Evolutionary conservation across 1,140 invertebrate species (phyloP), one percentile per base, ranked within the genome.

Genomic region (Lepidurus arcticus): DNA sequence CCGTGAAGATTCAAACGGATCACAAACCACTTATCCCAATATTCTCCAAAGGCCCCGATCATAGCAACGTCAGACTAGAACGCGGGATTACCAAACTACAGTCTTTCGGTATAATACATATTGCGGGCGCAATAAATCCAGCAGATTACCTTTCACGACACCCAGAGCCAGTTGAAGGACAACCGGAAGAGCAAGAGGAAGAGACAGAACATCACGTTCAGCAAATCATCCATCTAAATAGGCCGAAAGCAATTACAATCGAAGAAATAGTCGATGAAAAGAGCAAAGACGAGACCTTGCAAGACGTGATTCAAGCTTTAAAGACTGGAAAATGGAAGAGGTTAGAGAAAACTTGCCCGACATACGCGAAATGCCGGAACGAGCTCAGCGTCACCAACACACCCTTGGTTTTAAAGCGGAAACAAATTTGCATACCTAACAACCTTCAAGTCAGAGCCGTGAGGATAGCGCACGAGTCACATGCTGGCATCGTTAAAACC

Each of bases 401-500:
- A 34, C 1, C 13, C 21, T 76, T 81, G 77, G 42, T 81, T 47
- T 65, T 82, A 1, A 76, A 80, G 75, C 80, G 80, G 26, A 80
- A 43, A 11, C 77, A 76, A 42, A 78, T 83, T n/a, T 77, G 82
- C 16, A 73, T 83, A 43, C 81, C 81, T 1, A 11, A 42, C 11
- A 42, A 16, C 13, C 78, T 82, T 42, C 81, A 80, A 44, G 26
- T 78, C 21, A 76, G 76, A 77, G 81, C 79, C 13, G 47, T 81
- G 26, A 65, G 80, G 16, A 43, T 83, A 24, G 82, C 82, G 16
- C 81, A 80, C 45, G 73, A 73, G 13, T 47, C 75, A n/a, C 79
- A 80, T 42, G 75, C 24, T 44, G 80, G 79, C 2, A 80, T 81
- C 16, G 78, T 81, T 4, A 81, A 81, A 76, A 83, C 81, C 11